These are phyloP conservation scores for Pholis gunnellus DNA, from an alignment of 2,113 vertebrate genomes.

Conservation along the genomic window DNA sequence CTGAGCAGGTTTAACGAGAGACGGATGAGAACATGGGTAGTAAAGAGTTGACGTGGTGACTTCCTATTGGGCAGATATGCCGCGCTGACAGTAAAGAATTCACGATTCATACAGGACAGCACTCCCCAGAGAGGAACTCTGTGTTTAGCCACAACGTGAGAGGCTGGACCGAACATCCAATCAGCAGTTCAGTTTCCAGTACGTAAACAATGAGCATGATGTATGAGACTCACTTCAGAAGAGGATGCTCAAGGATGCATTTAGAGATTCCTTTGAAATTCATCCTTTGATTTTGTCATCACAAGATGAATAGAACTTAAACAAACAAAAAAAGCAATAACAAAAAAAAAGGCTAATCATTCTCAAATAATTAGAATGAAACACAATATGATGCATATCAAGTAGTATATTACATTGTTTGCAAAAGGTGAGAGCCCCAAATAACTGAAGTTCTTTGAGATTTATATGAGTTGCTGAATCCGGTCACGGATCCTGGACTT, in stretches of 20 bases:
- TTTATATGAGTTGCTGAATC: too few relatives aligned
- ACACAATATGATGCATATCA: conserved; percentile 14
- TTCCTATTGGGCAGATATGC: neutral
- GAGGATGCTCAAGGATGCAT: conserved; percentile 18
- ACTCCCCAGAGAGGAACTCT: neutral
- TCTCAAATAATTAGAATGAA: conserved; percentile 9
- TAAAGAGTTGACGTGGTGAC: conserved; percentile 1
- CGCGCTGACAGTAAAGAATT: neutral
- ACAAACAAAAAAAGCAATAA: conserved; percentile 13
- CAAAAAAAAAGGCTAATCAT: neutral
- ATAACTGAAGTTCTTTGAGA: neutral
- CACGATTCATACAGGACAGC: neutral
- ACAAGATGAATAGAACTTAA: conserved; percentile 19
- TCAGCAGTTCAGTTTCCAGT: neutral
- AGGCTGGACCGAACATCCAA: neutral
- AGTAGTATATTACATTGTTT: neutral
- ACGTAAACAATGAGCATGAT: neutral
- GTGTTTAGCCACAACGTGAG: neutral
- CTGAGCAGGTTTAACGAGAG: conserved; percentile 5
- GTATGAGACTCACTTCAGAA: neutral
- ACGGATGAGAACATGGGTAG: neutral
- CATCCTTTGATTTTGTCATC: conserved; percentile 10
- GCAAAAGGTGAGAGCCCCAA: neutral
- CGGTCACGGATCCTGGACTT: neutral
- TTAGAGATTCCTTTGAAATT: conserved; percentile 20